Evolutionary conservation across 2,113 vertebrate species (phyloP), one percentile per base, ranked within the genome.

Genomic region (Mandrillus leucophaeus): DNA sequence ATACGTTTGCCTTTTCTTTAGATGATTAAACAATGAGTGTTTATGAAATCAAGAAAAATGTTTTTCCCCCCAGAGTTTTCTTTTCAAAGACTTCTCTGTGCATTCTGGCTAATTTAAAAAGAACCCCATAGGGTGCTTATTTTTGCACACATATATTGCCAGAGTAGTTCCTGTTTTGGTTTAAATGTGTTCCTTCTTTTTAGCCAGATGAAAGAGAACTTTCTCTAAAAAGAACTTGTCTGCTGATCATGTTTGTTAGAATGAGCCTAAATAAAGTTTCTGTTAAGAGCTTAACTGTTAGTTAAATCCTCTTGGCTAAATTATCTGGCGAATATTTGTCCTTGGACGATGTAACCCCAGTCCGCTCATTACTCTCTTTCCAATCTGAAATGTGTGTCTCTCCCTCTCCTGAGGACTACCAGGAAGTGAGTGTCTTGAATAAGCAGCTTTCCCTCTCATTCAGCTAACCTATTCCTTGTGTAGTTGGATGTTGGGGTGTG

Each of bases 131-230:
- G 76, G 96, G 70, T 90, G 59, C 93, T 97, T 97, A 91, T 93
- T 98, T 96, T 91, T 97, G 94, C 75, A 79, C 84, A 95, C 88
- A 86, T 64, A 90, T 82, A 92, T 96, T 93, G 88, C 93, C 95
- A 96, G 93, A 95, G 86, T 94, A 94, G 96, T 97, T 98, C 97
- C 97, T 97, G 89, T 95, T 97, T 97, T 73, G 93, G 68, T 95
- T 97, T 88, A 94, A 93, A 96, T 95, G 90, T 90, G 76, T 97
- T 96, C 88, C 85, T 95, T 97, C 96, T 96, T 95, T 97, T 95
- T 55, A 93, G 80, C 78, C 38, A 94, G 93, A 98, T 96, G 84
- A 97, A 97, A 96, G 84, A 89, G 93, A 96, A 97, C 84, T 90
- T 97, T 97, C 84, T 96, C 80, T 95, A 73, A 83, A 96, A 95